Percentiles rank a stretch among this genome's conserved stretches.
These are phyloP conservation scores for Columba guinea DNA, from an alignment of 2,797 vertebrate genomes.

Conservation along the genomic window DNA sequence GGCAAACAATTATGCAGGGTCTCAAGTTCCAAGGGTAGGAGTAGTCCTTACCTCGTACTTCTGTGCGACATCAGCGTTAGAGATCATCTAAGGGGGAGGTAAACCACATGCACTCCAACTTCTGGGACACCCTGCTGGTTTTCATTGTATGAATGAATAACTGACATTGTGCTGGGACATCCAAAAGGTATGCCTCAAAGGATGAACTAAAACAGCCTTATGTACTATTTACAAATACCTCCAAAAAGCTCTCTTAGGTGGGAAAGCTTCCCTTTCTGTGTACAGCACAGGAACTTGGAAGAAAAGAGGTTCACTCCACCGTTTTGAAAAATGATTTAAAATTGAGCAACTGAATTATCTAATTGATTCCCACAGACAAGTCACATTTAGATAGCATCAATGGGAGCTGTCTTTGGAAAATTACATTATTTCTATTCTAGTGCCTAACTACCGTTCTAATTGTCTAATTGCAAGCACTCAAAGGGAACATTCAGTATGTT, in stretches of 20 bases:
- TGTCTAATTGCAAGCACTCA: background rate
- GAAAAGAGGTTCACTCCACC: background rate
- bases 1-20: background rate
- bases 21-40: background rate
- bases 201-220: background rate
- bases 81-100: background rate
- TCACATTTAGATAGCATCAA: background rate
- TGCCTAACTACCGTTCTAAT: background rate
- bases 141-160: background rate
- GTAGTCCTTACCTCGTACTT: background rate
- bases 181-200: background rate
- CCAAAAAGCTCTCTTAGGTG: background rate
- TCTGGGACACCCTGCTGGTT: background rate
- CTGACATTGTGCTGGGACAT: background rate
- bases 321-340: background rate
- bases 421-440: background rate
- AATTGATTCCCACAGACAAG: background rate
- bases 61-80: background rate
- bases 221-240: background rate
- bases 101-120: background rate
- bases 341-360: background rate
- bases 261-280: background rate
- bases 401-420: background rate
- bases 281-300: background rate
- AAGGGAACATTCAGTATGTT: background rate